These are phyloP conservation scores for Genyomyrus donnyi DNA, from an alignment of 2,113 vertebrate species.

Conservation along the genomic window DNA sequence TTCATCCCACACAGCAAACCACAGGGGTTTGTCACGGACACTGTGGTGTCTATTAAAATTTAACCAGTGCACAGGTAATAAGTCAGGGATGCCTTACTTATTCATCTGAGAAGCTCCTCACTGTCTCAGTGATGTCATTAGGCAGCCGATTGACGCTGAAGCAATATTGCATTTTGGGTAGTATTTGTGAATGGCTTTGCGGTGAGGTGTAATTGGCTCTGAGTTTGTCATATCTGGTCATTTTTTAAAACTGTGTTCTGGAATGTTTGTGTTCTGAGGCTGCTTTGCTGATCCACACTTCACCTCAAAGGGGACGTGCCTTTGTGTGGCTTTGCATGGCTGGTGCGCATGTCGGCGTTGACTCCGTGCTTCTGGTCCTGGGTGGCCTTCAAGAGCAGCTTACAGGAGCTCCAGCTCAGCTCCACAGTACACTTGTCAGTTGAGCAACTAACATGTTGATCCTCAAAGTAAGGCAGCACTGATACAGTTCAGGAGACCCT, in stretches of 20 bases:
- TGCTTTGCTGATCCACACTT: not conserved
- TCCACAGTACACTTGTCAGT: not conserved
- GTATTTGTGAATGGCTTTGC: conserved; percentile 8
- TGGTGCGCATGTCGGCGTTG: not conserved
- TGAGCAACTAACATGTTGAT: not conserved
- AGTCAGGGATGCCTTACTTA: not conserved
- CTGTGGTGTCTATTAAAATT: conserved; percentile 8
- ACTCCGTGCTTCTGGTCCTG: not conserved
- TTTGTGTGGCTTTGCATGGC: not conserved
- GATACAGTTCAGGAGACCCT: not conserved
- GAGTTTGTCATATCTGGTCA: not conserved
- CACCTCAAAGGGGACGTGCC: not conserved
- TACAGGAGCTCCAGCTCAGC: not conserved
- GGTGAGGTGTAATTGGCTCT: not conserved
- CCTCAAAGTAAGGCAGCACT: not conserved
- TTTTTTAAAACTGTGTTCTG: not conserved
- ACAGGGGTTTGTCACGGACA: not conserved
- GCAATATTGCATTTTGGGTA: conserved; percentile 1
- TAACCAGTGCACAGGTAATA: conserved; percentile 15
- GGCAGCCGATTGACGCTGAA: not conserved
- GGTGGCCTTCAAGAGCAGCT: not conserved
- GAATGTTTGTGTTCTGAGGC: not conserved
- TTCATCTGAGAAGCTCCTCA: not conserved
- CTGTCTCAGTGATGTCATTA: conserved; percentile 14
- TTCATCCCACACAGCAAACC: not conserved